These are phyloP conservation scores for Diarsia brunnea DNA, from an alignment of 2,888 invertebrate species.

Conservation along the genomic window DNA sequence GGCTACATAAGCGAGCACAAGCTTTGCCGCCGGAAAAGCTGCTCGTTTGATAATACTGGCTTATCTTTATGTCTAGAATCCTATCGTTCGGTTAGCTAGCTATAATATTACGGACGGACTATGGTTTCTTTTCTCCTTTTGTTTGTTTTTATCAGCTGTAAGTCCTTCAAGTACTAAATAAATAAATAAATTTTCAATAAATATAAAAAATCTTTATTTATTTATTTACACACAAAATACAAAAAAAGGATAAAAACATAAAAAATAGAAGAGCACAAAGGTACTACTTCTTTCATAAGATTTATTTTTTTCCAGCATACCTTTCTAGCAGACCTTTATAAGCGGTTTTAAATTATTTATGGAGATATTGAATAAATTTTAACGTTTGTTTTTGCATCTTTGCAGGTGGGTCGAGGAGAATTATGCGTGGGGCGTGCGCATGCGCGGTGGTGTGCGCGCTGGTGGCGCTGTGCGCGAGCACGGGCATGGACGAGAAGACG, in stretches of 20 bases:
- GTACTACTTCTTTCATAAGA: too few species aligned
- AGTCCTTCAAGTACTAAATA: too few species aligned
- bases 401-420: conserved; percentile 90
- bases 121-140: too few species aligned
- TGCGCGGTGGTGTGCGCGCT: conserved; percentile 90
- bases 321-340: too few species aligned
- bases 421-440: conserved; percentile 90
- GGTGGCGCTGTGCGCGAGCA: conserved; percentile 86
- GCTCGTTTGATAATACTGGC: neutral
- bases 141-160: too few species aligned
- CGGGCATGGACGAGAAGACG: conserved; percentile 86
- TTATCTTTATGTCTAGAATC: neutral
- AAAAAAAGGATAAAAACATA: too few species aligned
- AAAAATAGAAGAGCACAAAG: too few species aligned
- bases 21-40: neutral
- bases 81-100: neutral
- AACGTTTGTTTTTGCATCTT: conserved; percentile 67
- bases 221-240: too few species aligned
- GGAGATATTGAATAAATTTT: conserved; percentile 23
- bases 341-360: neutral
- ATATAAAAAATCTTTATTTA: neutral
- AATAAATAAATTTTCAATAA: neutral
- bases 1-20: neutral
- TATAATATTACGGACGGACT: too few species aligned
- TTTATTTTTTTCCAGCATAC: too few species aligned